Base-by-base conservation (phyloP, 2,888 invertebrate species). In the Drepana falcataria region DNA sequence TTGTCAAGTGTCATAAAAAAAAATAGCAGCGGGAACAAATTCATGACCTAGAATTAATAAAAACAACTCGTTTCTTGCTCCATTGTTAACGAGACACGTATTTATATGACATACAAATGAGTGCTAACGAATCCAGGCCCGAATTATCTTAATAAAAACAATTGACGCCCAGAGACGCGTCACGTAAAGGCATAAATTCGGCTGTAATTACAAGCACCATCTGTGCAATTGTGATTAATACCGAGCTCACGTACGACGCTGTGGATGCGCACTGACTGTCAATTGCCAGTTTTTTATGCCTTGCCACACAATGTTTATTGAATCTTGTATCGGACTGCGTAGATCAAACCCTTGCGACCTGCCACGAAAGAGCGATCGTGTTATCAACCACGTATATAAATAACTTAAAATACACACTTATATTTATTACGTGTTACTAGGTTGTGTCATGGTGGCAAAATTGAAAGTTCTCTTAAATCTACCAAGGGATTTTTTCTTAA, bases 271-370 rank as follows among this genome's bases (percentile, higher is more conserved):
- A 64, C 59, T 57, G 88, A 81, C 79, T 90, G 73, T 73, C 75
- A 83, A 89, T 81, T 61, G 66, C 67, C 65, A 72, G 75, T 79
- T 88, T 89, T 89, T 90, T 87, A 86, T 87, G 83, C 77, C 69
- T 67, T 68, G 71, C 77, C 81, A 77, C 79, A 79, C 81, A 71
- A 78, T 83, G 85, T 85, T 84, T 87, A 90, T 88, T 88, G 86
- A 88, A 89, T 87, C 79, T 78, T 71, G 75, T 82, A 83, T 83
- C 81, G 74, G 70, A 71, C 75, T 75, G 77, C 75, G 75, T 80
- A 71, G 81, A 85, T 85, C 83, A 75, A 77, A 72, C 75, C 66
- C 70, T 64, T 61, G 68, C 40, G 68, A 71, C 71, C 71, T 69
- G 71, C 63, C 64, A 68, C 63, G 65, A 56, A 65, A 66, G 58